A percentile compares a stretch with the other conserved stretches of the same genome.
Conservation (phyloP, 2,797 vertebrate genomes). For the Melanotaenia maccullochi region DNA sequence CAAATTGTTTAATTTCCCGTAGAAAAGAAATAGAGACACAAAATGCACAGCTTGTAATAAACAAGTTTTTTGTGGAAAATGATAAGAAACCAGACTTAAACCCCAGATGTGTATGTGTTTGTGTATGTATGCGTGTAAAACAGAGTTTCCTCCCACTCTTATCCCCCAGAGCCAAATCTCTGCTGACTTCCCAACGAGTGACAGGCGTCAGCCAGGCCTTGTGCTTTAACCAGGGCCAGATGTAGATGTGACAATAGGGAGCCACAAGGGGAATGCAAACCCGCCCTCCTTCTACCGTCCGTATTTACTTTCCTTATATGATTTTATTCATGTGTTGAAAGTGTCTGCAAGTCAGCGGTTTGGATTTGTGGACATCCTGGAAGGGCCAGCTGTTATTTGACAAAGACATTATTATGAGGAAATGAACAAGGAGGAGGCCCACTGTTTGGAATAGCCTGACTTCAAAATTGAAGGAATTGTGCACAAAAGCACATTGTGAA, state of each 20-base stretch:
- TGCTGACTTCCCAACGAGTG: constrained; percentile 88
- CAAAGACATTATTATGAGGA: constrained; percentile 83
- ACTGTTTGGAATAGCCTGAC: constrained; percentile 68
- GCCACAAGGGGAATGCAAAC: constrained; percentile 78
- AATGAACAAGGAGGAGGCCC: constrained; percentile 77
- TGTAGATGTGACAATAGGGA: constrained; percentile 92
- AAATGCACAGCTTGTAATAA: constrained; percentile 16
- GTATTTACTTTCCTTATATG: constrained; percentile 84
- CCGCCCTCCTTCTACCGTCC: constrained; percentile 49
- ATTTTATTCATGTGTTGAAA: constrained; percentile 71
- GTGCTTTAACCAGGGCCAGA: constrained; percentile 92
- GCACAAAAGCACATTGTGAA: constrained; percentile 80
- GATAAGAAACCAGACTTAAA: constrained; percentile 39
- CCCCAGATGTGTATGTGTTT: constrained; percentile 4
- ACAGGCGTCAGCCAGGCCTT: constrained; percentile 89
- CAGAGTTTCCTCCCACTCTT: constrained; percentile 89
- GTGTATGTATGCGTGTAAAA: constrained; percentile 37
- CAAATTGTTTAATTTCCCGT: not conserved
- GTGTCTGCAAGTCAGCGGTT: constrained; percentile 72
- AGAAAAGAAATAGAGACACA: not conserved
- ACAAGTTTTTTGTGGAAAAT: constrained; percentile 29
- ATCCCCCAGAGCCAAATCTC: constrained; percentile 93
- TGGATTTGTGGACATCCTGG: constrained; percentile 76
- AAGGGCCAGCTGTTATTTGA: constrained; percentile 76
- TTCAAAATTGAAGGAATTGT: constrained; percentile 56